A percentile compares a stretch with the other conserved stretches of the same genome.
Evolutionary conservation across 1,140 invertebrate genomes (phyloP).

Genomic region (Paraescarpia echinospica): DNA sequence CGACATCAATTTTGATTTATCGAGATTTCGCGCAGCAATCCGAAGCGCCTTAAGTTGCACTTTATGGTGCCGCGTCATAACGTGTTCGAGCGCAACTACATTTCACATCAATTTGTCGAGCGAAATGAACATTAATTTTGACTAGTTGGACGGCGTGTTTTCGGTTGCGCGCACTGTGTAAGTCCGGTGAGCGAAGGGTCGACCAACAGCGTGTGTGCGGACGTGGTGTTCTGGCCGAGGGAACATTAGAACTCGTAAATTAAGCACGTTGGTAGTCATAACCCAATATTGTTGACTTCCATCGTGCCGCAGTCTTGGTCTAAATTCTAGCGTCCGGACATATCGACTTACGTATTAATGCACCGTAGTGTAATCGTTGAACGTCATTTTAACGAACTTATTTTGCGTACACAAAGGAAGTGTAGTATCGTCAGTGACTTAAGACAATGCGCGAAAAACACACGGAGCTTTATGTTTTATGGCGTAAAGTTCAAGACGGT

Average conservation of each 20-base stretch:
- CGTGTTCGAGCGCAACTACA: neutral
- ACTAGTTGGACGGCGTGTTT: neutral
- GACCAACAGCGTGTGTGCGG: neutral
- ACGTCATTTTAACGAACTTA: neutral
- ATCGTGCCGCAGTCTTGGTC: neutral
- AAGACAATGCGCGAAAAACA: neutral
- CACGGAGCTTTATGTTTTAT: neutral
- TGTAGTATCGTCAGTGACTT: neutral
- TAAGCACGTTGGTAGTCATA: neutral
- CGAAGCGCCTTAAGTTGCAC: neutral
- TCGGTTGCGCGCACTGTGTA: neutral
- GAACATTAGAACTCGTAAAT: neutral
- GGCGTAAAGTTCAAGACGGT: neutral
- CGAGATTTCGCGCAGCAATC: slow-evolving; percentile 3
- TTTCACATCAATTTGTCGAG: neutral
- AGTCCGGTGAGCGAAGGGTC: neutral
- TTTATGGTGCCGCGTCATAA: neutral
- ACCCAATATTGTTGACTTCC: neutral
- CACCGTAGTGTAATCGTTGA: neutral
- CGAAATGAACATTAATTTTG: slow-evolving; percentile 6
- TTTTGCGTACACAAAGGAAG: neutral
- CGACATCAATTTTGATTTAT: slow-evolving; percentile 6
- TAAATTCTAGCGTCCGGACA: neutral
- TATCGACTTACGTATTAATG: neutral
- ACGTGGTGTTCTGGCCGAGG: neutral